Percentiles rank a stretch among this genome's conserved stretches.
phyloP scores from a whole-genome alignment of 1,140 invertebrate species.

The Polypedilum vanderplanki region DNA sequence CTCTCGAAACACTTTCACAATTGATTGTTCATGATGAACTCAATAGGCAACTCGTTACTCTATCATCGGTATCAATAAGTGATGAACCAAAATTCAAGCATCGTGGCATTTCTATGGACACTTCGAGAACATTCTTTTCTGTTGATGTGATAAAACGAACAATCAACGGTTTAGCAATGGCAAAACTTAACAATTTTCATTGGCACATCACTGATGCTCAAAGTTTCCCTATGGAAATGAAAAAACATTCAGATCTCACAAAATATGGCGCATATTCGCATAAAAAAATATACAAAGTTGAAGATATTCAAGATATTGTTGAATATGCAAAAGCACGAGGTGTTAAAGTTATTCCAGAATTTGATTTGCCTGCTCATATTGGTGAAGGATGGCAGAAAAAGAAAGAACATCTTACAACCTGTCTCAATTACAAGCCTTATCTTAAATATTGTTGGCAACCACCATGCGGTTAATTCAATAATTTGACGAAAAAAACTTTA shows the following conservation, averaged over 20 bases:
- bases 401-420: conserved; percentile 46
- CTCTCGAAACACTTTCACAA: conserved; percentile 63
- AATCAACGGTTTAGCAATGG: conserved; percentile 65
- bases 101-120: conserved; percentile 64
- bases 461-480: conserved; percentile 52
- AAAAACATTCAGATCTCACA: conserved; percentile 54
- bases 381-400: conserved; percentile 72
- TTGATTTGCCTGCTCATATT: conserved; percentile 75
- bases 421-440: conserved; percentile 49
- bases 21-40: conserved; percentile 60
- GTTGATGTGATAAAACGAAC: conserved; percentile 59
- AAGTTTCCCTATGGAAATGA: conserved; percentile 68
- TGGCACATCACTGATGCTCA: conserved; percentile 82
- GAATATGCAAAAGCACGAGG: conserved; percentile 59
- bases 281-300: conserved; percentile 55
- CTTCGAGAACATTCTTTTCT: conserved; percentile 60
- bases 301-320: conserved; percentile 56
- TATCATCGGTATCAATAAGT: conserved; percentile 48
- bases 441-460: background rate
- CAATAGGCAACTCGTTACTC: conserved; percentile 49
- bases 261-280: conserved; percentile 60
- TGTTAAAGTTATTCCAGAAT: conserved; percentile 66
- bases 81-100: conserved; percentile 63
- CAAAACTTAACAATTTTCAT: conserved; percentile 72
- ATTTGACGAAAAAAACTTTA: too few relatives aligned